Evolutionary conservation across 2,113 vertebrate species (phyloP).

Genomic region (Butorides virescens): DNA sequence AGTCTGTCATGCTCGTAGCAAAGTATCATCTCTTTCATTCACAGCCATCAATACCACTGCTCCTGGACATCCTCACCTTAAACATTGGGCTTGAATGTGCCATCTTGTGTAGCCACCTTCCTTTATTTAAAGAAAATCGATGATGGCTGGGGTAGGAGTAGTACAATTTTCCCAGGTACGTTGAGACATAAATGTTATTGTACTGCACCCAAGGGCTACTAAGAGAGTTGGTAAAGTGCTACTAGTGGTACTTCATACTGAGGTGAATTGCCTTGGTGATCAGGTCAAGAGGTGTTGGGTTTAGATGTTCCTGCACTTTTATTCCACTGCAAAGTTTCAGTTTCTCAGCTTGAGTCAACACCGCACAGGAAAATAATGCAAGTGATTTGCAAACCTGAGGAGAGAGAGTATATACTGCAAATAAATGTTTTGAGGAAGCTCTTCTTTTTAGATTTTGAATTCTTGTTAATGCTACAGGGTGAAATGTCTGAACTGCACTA

Average conservation of each 20-base stretch:
- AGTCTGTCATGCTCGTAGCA: neutral
- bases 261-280: neutral
- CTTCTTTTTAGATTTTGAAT: neutral
- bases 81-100: neutral
- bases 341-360: neutral
- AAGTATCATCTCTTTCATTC: neutral
- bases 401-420: neutral
- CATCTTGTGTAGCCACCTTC: neutral
- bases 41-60: neutral
- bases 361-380: neutral
- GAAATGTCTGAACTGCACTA: neutral
- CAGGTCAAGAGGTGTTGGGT: neutral
- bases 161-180: neutral
- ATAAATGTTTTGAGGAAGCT: neutral
- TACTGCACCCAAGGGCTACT: neutral
- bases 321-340: neutral
- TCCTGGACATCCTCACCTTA: neutral
- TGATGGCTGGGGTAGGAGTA: neutral
- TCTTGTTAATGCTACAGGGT: neutral
- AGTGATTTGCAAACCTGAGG: neutral
- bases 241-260: neutral
- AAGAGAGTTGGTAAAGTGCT: neutral
- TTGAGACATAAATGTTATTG: neutral
- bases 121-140: neutral
- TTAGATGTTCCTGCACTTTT: neutral